phyloP scores from a whole-genome alignment of 35 echinoderm and acorn worm genomes.

The Ophiothrix spiculata region DNA sequence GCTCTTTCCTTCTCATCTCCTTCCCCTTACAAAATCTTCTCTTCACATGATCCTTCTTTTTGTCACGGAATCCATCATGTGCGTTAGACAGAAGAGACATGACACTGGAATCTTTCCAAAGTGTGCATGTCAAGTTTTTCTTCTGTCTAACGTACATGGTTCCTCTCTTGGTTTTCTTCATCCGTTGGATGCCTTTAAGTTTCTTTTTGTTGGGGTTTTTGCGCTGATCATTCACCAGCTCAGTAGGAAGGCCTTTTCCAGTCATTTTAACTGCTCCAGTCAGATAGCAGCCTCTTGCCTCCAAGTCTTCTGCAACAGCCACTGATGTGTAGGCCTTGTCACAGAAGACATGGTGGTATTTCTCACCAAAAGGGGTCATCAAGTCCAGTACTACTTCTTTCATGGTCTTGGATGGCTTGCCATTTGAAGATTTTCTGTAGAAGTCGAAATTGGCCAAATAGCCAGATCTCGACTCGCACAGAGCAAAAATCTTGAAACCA shows the following conservation, averaged over 20 bases:
- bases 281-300: not conserved
- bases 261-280: not conserved
- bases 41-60: too few relatives aligned
- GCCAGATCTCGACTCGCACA: not conserved
- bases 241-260: not conserved
- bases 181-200: too few relatives aligned
- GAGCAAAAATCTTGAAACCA: not conserved
- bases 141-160: not conserved
- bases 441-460: not conserved
- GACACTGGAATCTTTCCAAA: not conserved
- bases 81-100: not conserved
- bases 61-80: too few relatives aligned
- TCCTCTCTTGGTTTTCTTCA: too few relatives aligned
- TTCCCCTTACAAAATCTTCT: too few relatives aligned
- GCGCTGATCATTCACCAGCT: too few relatives aligned
- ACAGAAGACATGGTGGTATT: not conserved
- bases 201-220: too few relatives aligned
- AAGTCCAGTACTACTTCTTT: not conserved
- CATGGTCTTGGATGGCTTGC: too few relatives aligned
- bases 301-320: not conserved
- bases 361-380: not conserved
- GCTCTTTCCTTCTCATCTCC: too few relatives aligned
- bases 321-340: not conserved
- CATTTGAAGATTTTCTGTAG: not conserved
- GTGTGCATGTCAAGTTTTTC: not conserved